Evolutionary conservation across 37 sponge, comb jelly and placozoan species (phyloP).

Genomic region (Corticium candelabrum): DNA sequence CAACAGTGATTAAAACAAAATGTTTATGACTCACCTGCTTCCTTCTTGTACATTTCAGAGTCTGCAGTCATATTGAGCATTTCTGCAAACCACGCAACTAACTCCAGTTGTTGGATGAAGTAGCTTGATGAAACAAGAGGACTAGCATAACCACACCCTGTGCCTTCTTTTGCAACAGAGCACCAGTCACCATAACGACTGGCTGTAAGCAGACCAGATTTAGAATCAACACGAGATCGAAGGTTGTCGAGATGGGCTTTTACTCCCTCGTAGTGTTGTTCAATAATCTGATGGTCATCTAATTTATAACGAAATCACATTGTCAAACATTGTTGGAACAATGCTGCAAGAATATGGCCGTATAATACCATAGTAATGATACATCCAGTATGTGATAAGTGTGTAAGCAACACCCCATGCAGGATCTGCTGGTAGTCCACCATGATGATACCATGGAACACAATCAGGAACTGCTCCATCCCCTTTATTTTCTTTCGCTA

Average conservation of each 20-base stretch:
- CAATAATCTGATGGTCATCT: not conserved
- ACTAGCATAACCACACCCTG: not conserved
- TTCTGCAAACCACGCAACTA: not conserved
- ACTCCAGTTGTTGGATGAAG: constrained; percentile 1
- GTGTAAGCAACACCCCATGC: constrained; percentile 8
- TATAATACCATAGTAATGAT: constrained; percentile 10
- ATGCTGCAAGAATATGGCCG: too few species aligned
- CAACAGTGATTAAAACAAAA: too few species aligned
- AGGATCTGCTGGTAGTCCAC: constrained; percentile 7
- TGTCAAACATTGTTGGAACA: too few species aligned
- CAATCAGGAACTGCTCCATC: constrained; percentile 1
- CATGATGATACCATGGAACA: constrained; percentile 12
- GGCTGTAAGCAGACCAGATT: not conserved
- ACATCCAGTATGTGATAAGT: not conserved
- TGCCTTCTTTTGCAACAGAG: not conserved
- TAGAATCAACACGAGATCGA: not conserved
- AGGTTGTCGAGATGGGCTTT: not conserved
- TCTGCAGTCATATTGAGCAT: not conserved
- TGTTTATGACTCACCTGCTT: not conserved
- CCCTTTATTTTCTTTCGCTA: not conserved
- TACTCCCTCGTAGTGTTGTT: not conserved
- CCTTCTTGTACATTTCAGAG: not conserved
- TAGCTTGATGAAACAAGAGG: constrained; percentile 9
- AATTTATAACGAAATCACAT: too few species aligned
- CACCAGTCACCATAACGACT: constrained; percentile 10